phyloP scores from a whole-genome alignment of 2,888 invertebrate genomes.

The Idaea aversata region DNA sequence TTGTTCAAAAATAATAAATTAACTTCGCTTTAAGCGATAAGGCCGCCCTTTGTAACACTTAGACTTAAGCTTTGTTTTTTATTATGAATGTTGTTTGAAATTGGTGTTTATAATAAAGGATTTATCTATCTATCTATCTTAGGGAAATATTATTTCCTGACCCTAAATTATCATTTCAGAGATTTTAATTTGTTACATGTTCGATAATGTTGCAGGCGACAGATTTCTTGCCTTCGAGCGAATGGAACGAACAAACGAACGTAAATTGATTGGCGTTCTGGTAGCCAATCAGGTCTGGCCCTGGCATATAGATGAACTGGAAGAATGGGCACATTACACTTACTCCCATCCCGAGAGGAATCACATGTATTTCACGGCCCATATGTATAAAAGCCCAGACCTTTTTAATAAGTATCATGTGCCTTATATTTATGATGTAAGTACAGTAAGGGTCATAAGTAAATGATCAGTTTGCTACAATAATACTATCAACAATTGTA shows the following conservation, averaged over 20 bases:
- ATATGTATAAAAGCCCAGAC: constrained; percentile 67
- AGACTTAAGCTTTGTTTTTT: too few species aligned
- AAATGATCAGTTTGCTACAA: too few species aligned
- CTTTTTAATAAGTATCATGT: constrained; percentile 67
- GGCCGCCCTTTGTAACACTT: too few species aligned
- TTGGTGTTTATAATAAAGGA: too few species aligned
- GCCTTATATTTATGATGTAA: constrained; percentile 75
- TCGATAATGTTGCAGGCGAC: constrained; percentile 42
- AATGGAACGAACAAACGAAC: constrained; percentile 53
- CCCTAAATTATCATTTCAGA: too few species aligned
- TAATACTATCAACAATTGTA: too few species aligned
- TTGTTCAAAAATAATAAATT: too few species aligned
- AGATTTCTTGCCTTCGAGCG: constrained; percentile 55
- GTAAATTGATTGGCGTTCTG: constrained; percentile 68
- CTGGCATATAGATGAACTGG: constrained; percentile 74
- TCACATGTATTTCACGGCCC: constrained; percentile 75
- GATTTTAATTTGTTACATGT: not conserved
- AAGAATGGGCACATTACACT: constrained; percentile 75
- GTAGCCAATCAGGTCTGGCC: constrained; percentile 71
- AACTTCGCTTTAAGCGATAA: too few species aligned
- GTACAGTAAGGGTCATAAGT: too few species aligned
- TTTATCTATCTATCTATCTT: too few species aligned
- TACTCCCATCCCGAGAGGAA: constrained; percentile 56
- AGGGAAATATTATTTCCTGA: too few species aligned
- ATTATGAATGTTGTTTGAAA: too few species aligned